Evolutionary conservation across 1,140 invertebrate genomes (phyloP).

Genomic region (Caenorhabditis inopinata): DNA sequence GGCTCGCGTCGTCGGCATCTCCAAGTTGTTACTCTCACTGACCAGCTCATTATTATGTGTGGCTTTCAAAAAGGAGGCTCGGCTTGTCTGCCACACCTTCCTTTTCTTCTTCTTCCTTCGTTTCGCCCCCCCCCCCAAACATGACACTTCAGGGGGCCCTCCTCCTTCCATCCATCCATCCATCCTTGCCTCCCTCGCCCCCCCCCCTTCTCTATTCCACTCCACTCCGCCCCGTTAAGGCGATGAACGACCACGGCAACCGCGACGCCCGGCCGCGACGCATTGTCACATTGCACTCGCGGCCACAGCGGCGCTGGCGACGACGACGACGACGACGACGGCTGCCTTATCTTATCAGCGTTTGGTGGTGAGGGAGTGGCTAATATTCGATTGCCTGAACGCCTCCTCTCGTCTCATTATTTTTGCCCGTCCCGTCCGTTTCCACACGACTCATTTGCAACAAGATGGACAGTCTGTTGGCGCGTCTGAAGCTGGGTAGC

Average conservation of each 20-base stretch:
- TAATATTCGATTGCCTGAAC: not conserved
- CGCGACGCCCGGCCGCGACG: slow-evolving; percentile 10
- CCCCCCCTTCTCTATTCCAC: not conserved
- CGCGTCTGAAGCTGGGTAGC: slow-evolving; percentile 1
- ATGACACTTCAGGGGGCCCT: slow-evolving; percentile 14
- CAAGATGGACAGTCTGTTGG: not conserved
- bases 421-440: not conserved
- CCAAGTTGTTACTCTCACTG: too few relatives aligned
- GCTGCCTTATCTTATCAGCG: slow-evolving; percentile 23
- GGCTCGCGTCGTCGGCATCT: too few relatives aligned
- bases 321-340: not conserved
- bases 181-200: not conserved
- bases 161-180: too few relatives aligned
- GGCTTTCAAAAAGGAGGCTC: too few relatives aligned
- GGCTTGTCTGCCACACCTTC: too few relatives aligned
- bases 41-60: too few relatives aligned
- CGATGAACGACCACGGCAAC: slow-evolving; percentile 29
- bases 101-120: too few relatives aligned
- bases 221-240: not conserved
- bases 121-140: too few relatives aligned
- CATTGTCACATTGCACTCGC: not conserved
- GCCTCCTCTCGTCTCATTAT: not conserved
- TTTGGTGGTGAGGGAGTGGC: not conserved
- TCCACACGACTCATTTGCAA: not conserved
- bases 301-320: not conserved